Conservation (phyloP, 2,888 invertebrate species). For the Eupithecia vulgata region DNA sequence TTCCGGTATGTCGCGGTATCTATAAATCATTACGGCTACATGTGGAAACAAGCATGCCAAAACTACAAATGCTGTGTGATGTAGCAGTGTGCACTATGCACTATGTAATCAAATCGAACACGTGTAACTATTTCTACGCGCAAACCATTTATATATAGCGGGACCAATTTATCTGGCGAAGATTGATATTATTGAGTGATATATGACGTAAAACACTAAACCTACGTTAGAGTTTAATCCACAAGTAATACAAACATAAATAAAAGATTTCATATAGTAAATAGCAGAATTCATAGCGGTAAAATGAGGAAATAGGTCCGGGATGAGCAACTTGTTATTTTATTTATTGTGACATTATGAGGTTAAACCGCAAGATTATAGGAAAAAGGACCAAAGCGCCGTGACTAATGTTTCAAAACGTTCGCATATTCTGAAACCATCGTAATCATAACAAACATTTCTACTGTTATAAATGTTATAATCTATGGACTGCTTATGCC, state of each 20-base stretch:
- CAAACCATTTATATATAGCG: slow-evolving; percentile 26
- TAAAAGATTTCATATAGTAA: not conserved
- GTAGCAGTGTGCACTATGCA: slow-evolving; percentile 18
- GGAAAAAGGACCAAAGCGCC: slow-evolving; percentile 22
- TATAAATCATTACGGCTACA: slow-evolving; percentile 24
- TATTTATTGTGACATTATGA: slow-evolving; percentile 21
- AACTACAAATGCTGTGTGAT: slow-evolving; percentile 21
- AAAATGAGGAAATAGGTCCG: not conserved
- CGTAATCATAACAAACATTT: slow-evolving; percentile 2
- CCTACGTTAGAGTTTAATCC: not conserved
- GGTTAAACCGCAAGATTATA: slow-evolving; percentile 25
- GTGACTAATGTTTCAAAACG: slow-evolving; percentile 16
- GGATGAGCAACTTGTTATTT: slow-evolving; percentile 20
- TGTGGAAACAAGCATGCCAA: slow-evolving; percentile 33
- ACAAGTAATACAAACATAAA: not conserved
- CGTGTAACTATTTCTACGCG: slow-evolving; percentile 35
- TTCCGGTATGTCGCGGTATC: slow-evolving; percentile 12
- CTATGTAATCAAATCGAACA: slow-evolving; percentile 36
- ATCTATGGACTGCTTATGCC: slow-evolving; percentile 1
- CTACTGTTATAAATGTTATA: not conserved
- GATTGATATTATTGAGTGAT: slow-evolving; percentile 31
- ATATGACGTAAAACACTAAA: slow-evolving; percentile 9
- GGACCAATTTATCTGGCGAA: slow-evolving; percentile 25
- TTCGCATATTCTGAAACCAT: slow-evolving; percentile 2
- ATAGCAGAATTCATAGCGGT: not conserved